Base-by-base conservation (phyloP, 1,140 invertebrate species). In the Muscidifurax raptorellus region DNA sequence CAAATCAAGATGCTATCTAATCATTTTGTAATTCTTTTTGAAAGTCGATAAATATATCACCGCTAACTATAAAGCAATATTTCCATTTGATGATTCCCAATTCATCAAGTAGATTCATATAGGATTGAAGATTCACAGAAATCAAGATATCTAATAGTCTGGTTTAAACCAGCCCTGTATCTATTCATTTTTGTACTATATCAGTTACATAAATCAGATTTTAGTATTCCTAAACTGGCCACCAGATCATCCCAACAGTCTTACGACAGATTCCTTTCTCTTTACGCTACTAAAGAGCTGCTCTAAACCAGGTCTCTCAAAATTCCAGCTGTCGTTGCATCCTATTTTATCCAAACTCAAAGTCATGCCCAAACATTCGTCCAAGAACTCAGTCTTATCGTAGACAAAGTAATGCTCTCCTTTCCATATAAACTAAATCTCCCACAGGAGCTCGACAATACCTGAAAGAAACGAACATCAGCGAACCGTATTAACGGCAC, bases 1-100 rank as follows among this genome's bases (percentile, higher is more conserved):
- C 6, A 2, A 27, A n/a, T 69, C 2, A 80, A 44, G n/a, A 75
- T 47, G 25, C 12, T 75, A 75, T 75, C 72, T 75, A 75, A 75
- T 75, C 36, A 47, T 75, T 75, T 72, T 47, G 22, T 25, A 44
- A 75, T 47, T 47, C 2, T 75, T 25, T 28, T 69, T 30, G 0
- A 69, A 30, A 25, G 67, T 18, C 27, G 1, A 69, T 6, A 52
- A 18, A 52, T 22, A 9, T 40, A 9, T 40, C 15, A 3, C 22
- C 22, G 5, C 22, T 59, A 6, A 18, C 18, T 59, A 59, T 59
- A 1, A 59, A 59, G 47, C 18, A 22, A 18, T 9, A 40, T 40
- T 40, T 6, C 10, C 36, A 40, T 40, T 40, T 9, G 36, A 40
- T 0, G 7, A 40, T 12, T 40, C 7, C 9, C 36, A 40, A 9